Evolutionary conservation across 92 coral and sea anemone species (phyloP), one percentile per base, ranked within the genome.

Genomic region (Bergia sp.): DNA sequence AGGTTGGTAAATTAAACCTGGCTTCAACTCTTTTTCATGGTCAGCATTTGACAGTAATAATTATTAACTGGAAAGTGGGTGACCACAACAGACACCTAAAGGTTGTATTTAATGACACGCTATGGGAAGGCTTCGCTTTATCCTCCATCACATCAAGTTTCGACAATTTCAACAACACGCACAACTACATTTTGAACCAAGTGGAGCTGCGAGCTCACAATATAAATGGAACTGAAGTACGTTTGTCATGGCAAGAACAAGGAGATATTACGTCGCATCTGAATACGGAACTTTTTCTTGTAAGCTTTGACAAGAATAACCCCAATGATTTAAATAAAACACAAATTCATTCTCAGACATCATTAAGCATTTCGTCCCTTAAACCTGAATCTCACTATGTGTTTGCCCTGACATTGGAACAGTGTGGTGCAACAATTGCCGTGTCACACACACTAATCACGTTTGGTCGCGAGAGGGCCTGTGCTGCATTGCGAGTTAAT

Each of bases 31-130:
- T 93, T 5, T 85, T 77, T 45, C 88, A 89, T 3, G 89, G 91
- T 47, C 81, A 77, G 5, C 66, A 57, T 81, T 75, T 92, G 88
- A 67, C 94, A 1, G 88, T 92, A 3, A 37, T 86, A 5, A 57
- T 92, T 16, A 67, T 16, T 8, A 92, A 87, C 80, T 92, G 94
- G 94, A 82, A 67, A 0, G 91, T 69, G 58, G n/a, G 55, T 61
- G 39, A 65, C 36, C 87, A 82, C 37, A 82, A 81, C 89, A 82
- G 80, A n/a, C 92, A 92, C 61, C 69, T 92, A 38, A 75, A 82
- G 18, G 71, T 92, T 41, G 45, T 47, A 64, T 92, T 90, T 42
- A 76, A 77, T 4, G 78, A 92, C 49, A 86, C 91, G 21, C 8
- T 90, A 49, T 92, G 94, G 94, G 21, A 61, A 61, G 23, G 67